phyloP scores from a whole-genome alignment of 2,888 invertebrate genomes.

The Nomada hirtipes region DNA sequence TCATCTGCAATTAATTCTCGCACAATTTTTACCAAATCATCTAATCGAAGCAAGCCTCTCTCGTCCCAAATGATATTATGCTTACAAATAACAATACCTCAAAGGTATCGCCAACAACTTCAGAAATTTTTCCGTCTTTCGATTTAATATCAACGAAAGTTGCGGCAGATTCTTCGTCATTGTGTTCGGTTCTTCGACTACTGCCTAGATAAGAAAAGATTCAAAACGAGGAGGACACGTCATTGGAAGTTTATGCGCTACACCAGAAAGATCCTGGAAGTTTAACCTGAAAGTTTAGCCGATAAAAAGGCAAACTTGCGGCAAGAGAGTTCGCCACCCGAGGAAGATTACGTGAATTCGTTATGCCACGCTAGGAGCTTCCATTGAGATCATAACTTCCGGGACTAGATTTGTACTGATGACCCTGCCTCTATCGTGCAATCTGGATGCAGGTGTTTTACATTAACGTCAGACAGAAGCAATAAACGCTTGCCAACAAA shows the following conservation, averaged over 20 bases:
- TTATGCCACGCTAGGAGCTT: constrained; percentile 40
- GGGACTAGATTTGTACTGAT: constrained; percentile 61
- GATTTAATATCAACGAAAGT: constrained; percentile 20
- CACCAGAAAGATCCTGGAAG: constrained; percentile 24
- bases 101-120: not conserved
- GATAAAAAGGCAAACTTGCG: constrained; percentile 57
- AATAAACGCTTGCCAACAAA: not conserved
- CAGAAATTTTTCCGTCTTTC: constrained; percentile 10
- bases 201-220: not conserved
- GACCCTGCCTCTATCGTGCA: constrained; percentile 45
- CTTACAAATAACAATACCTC: no score
- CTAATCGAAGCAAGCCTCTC: no score
- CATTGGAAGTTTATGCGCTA: constrained; percentile 33
- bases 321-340: constrained; percentile 11
- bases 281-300: constrained; percentile 42
- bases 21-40: no score
- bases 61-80: no score
- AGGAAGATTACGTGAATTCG: constrained; percentile 53
- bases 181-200: not conserved
- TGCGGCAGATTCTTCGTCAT: constrained; percentile 1
- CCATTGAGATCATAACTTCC: constrained; percentile 57
- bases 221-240: constrained; percentile 14
- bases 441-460: no score
- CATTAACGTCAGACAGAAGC: not conserved
- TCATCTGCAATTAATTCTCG: no score